Evolutionary conservation across 2,888 invertebrate genomes (phyloP), one percentile per base, ranked within the genome.

Genomic region (Anticlea derivata): DNA sequence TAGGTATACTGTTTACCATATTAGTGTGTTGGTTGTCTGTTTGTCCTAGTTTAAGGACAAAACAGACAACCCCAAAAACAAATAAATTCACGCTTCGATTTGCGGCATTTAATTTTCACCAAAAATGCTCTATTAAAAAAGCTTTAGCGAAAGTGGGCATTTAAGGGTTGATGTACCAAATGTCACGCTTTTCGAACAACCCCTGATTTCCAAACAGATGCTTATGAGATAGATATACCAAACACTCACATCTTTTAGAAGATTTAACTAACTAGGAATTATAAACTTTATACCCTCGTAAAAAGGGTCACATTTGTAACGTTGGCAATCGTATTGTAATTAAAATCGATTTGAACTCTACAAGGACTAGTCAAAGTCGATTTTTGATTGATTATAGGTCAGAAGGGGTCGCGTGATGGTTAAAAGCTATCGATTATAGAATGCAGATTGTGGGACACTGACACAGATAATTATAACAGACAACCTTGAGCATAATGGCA

Each of bases 141-240:
- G 73, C 65, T 75, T 81, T 70, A 80, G 76, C 63, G n/a, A n/a
- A n/a, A n/a, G n/a, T n/a, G 63, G 70, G 55, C 71, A 68, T 75
- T 84, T 80, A 79, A 78, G 75, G 71, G 73, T 68, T 68, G 48
- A 43, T 47, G 66, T 63, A 67, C 79, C 81, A 84, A 86, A 86
- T 86, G 85, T 84, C 78, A 79, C 70, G 75, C 60, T 61, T 62
- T 75, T 70, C 66, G 54, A 46, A 52, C 52, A 55, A 68, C 74
- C 75, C 73, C 77, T 70, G 74, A 75, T 54, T 49, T 65, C 7
- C 34, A 75, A 82, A 80, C 86, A 84, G 82, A 85, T 84, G 85
- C 72, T 71, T 57, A 55, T 61, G 58, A 60, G 58, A 60, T 50
- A 53, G 33, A 48, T 47, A 27, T 23, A 38, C 27, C 24, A 40